These are phyloP conservation scores for Sitta europaea DNA, from an alignment of 2,113 vertebrate genomes.

Conservation along the genomic window DNA sequence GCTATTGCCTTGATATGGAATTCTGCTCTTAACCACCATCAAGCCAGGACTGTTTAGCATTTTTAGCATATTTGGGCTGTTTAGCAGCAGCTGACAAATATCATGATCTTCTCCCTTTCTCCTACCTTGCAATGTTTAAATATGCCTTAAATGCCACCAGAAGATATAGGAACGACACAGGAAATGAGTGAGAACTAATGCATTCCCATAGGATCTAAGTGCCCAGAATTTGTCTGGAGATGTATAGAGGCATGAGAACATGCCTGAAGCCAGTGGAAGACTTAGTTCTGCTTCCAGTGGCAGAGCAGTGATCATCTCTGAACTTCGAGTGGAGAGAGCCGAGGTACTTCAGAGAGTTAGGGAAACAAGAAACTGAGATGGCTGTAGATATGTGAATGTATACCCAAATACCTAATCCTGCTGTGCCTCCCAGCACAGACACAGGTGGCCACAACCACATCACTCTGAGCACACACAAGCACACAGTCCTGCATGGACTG, in stretches of 20 bases:
- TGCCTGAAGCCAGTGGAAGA: not conserved
- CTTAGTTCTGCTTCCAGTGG: not conserved
- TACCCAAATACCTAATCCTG: not conserved
- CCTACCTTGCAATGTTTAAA: not conserved
- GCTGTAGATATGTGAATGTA: too few species aligned
- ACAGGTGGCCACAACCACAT: not conserved
- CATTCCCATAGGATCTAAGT: not conserved
- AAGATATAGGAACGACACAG: not conserved
- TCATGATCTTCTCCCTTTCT: not conserved
- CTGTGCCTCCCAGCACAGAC: not conserved
- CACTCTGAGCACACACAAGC: not conserved
- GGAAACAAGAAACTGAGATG: not conserved
- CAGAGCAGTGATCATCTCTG: not conserved
- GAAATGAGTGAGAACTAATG: not conserved
- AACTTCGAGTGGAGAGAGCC: not conserved
- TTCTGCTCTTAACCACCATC: not conserved
- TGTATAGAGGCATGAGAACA: not conserved
- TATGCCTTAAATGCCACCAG: not conserved
- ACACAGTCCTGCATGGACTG: not conserved
- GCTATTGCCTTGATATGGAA: not conserved
- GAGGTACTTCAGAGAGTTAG: not conserved
- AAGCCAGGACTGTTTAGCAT: too few species aligned
- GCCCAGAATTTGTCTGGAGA: not conserved
- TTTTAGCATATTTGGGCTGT: not conserved
- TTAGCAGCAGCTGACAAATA: not conserved